Conservation (phyloP, 1,140 invertebrate genomes). For the Araneus ventricosus region DNA sequence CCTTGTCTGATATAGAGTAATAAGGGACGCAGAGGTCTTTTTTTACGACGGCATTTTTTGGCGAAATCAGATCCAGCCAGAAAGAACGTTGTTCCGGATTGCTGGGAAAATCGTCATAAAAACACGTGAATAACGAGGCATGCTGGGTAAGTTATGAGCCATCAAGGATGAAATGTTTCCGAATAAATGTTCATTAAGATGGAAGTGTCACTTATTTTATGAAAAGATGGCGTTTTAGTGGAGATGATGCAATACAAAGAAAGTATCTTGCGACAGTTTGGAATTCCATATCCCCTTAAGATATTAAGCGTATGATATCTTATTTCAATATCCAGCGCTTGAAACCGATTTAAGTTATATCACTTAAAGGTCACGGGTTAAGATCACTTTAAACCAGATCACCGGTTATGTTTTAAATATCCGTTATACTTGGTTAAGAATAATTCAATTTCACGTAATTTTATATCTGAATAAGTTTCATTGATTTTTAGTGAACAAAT, state of each 20-base stretch:
- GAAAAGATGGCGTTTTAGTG: slow-evolving; percentile 1
- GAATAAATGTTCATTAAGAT: slow-evolving; percentile 39
- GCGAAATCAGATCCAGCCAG: slow-evolving; percentile 19
- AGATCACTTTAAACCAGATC: no score
- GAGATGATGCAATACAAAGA: background rate
- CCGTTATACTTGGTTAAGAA: no score
- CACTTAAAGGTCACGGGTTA: no score
- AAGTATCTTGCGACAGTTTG: background rate
- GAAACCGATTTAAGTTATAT: no score
- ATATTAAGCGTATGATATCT: background rate
- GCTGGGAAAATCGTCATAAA: background rate
- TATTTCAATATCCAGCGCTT: no score
- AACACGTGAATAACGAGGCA: slow-evolving; percentile 8
- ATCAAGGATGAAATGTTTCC: slow-evolving; percentile 14
- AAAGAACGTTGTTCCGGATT: background rate
- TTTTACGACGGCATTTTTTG: slow-evolving; percentile 12
- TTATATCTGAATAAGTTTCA: no score
- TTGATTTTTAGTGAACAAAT: no score
- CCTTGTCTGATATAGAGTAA: slow-evolving; percentile 31
- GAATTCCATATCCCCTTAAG: background rate
- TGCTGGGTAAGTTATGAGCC: slow-evolving; percentile 7
- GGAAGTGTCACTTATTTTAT: slow-evolving; percentile 2
- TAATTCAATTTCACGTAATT: no score
- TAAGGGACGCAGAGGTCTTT: slow-evolving; percentile 22
- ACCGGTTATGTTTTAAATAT: no score